Evolutionary conservation across 2,113 vertebrate species (phyloP).

Genomic region (Pagrus major): DNA sequence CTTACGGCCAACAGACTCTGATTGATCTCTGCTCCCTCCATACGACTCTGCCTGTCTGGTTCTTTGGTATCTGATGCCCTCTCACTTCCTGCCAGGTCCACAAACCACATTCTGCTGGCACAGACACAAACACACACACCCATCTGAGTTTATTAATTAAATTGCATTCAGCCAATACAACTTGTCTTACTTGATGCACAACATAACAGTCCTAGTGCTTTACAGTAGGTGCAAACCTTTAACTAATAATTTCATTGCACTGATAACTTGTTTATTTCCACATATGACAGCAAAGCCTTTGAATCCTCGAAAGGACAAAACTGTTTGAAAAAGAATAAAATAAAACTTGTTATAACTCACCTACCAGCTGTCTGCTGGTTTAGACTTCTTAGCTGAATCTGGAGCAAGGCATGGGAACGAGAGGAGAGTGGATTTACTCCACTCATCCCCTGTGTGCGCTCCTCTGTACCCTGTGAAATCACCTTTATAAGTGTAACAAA

Average conservation of each 20-base stretch:
- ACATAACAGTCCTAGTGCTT: background rate
- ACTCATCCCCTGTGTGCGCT: slow-evolving; percentile 90
- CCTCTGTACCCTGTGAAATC: slow-evolving; percentile 89
- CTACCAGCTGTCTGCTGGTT: slow-evolving; percentile 87
- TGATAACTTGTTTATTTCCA: no score
- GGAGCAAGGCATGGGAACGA: slow-evolving; percentile 93
- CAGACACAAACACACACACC: slow-evolving; percentile 14
- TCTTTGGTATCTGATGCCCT: slow-evolving; percentile 91
- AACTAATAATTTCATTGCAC: no score
- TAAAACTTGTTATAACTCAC: slow-evolving; percentile 68
- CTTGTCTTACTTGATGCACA: background rate
- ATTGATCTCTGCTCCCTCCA: slow-evolving; percentile 96
- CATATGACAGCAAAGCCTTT: no score
- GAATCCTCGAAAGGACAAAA: slow-evolving; percentile 11
- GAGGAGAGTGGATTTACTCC: slow-evolving; percentile 92
- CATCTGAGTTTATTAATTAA: background rate
- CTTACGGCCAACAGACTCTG: slow-evolving; percentile 95
- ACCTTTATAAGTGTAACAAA: slow-evolving; percentile 79
- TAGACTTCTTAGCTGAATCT: slow-evolving; percentile 90
- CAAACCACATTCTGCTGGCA: slow-evolving; percentile 90
- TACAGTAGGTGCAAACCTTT: no score
- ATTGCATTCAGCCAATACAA: background rate
- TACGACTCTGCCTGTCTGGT: slow-evolving; percentile 89
- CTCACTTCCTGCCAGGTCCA: slow-evolving; percentile 96
- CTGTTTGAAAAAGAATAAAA: background rate